A percentile compares a stretch with the other conserved stretches of the same genome.
Evolutionary conservation across 2,888 invertebrate species (phyloP).

Genomic region (Eledona agricola): DNA sequence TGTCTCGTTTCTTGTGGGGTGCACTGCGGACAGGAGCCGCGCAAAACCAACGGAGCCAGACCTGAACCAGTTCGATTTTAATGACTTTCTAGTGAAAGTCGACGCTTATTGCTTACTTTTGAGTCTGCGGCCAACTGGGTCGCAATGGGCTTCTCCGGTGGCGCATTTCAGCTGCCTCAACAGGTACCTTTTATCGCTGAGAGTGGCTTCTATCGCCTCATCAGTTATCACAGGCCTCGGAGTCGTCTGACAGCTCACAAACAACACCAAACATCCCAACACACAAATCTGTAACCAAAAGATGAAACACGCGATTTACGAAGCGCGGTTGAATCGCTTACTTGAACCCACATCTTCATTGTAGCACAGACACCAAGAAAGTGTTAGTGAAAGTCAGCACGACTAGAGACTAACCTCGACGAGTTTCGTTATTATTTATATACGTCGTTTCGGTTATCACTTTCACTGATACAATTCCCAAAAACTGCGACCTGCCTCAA

Average conservation of each 20-base stretch:
- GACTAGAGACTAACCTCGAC: conserved; percentile 12
- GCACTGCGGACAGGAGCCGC: conserved; percentile 79
- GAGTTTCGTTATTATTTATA: conserved; percentile 19
- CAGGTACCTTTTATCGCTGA: conserved; percentile 76
- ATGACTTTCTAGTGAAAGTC: conserved; percentile 26
- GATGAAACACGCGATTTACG: not conserved
- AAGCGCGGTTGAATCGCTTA: conserved; percentile 4
- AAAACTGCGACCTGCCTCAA: conserved; percentile 16
- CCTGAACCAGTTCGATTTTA: conserved; percentile 70
- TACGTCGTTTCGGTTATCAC: conserved; percentile 12
- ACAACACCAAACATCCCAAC: conserved; percentile 34
- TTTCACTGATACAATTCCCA: conserved; percentile 19
- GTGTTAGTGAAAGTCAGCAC: conserved; percentile 25
- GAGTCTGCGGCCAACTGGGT: conserved; percentile 75
- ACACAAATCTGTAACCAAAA: conserved; percentile 39
- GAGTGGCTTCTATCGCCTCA: conserved; percentile 72
- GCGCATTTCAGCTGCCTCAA: conserved; percentile 78
- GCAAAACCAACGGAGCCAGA: conserved; percentile 76
- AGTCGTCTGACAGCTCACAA: conserved; percentile 33
- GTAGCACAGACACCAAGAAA: conserved; percentile 11
- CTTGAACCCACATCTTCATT: conserved; percentile 20
- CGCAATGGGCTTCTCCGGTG: conserved; percentile 77
- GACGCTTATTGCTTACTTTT: conserved; percentile 69
- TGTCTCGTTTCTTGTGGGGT: conserved; percentile 74
- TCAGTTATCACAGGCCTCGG: conserved; percentile 68